Conservation (phyloP, 2,888 invertebrate species). For the Apodemia duryi region DNA sequence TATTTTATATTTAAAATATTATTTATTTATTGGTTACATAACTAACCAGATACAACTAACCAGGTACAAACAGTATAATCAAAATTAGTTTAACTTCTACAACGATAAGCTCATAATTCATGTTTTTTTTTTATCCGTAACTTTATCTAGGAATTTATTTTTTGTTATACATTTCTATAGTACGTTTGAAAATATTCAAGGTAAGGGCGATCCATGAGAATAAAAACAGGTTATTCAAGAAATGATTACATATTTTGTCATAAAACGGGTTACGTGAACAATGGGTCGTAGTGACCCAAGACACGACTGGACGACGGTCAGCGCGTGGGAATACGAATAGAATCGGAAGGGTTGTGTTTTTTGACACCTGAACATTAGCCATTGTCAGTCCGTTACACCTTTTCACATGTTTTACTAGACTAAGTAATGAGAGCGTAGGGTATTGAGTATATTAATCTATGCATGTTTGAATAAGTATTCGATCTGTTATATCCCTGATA, state of each 20-base stretch:
- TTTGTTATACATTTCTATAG: neutral
- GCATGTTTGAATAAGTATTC: too few species aligned
- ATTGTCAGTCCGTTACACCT: slow-evolving; percentile 23
- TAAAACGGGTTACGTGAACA: slow-evolving; percentile 30
- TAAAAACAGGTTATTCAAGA: slow-evolving; percentile 47
- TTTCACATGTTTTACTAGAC: neutral
- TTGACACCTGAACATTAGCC: neutral
- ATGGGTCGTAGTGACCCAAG: slow-evolving; percentile 38
- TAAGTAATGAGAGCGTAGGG: neutral
- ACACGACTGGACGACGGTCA: slow-evolving; percentile 55
- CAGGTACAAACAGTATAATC: too few species aligned
- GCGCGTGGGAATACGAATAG: slow-evolving; percentile 46
- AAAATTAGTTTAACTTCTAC: too few species aligned
- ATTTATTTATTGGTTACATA: too few species aligned
- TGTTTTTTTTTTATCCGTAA: too few species aligned
- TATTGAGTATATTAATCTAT: too few species aligned
- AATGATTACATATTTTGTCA: slow-evolving; percentile 25
- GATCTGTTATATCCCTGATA: too few species aligned
- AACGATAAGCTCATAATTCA: too few species aligned
- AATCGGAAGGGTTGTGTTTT: slow-evolving; percentile 29
- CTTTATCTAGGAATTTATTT: neutral
- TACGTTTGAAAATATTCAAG: slow-evolving; percentile 7
- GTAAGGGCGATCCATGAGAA: slow-evolving; percentile 40
- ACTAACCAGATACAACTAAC: too few species aligned
- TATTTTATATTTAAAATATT: too few species aligned